Evolutionary conservation across 2,797 vertebrate genomes (phyloP), one percentile per base, ranked within the genome.

Genomic region (Galaxias olidus): DNA sequence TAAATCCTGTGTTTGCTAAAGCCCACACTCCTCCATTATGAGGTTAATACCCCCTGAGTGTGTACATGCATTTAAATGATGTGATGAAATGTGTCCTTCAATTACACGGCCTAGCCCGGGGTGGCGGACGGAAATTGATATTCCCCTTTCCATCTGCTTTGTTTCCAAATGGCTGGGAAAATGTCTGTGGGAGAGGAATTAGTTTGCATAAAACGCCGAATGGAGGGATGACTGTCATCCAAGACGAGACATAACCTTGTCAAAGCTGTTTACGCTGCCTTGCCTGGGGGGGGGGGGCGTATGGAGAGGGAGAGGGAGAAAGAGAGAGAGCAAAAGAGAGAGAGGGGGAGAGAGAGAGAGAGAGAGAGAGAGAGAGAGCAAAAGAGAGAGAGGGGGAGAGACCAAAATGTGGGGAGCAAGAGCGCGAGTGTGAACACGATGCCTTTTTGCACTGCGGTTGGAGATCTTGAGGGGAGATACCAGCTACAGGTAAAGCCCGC

Each of bases 111-210:
- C 52, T 46, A 40, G 43, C 52, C 52, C 20, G 12, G 8, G 53
- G 63, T 14, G 63, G 47, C 9, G 47, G 59, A 65, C 59, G 72
- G 45, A 71, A 71, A 72, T 73, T 63, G 48, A 79, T 74, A 79
- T 73, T 74, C 71, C 52, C 44, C 41, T 61, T 61, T 69, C 72
- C 63, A 65, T 50, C 64, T 49, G 42, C 49, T 58, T 61, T 20
- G 73, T 59, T 61, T 66, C 63, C 58, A 66, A 74, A 74, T 19
- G 46, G 52, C 19, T 47, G 61, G 42, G 73, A 74, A n/a, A 67
- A 76, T 71, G 20, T 59, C 65, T 58, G 45, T 66, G 53, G 72
- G 74, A 69, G 48, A 54, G 41, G 51, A 69, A 77, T 44, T 46
- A 8, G 69, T 82, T 79, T 79, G 49, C 62, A 71, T 30, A 68